Percentiles rank a stretch among this genome's conserved stretches.
phyloP scores from a whole-genome alignment of 1,140 invertebrate genomes.

The Steinernema khuongi region DNA sequence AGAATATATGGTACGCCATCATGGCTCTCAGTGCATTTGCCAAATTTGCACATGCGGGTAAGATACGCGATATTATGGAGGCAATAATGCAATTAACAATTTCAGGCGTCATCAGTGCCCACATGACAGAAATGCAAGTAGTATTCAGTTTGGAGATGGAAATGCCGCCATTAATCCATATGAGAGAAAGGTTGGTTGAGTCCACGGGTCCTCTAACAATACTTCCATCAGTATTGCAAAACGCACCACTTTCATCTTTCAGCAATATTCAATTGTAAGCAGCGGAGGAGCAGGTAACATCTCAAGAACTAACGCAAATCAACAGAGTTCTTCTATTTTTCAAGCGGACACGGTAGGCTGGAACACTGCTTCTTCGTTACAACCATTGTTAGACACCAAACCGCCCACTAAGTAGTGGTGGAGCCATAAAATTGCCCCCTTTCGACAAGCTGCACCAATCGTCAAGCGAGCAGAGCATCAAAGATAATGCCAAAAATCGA shows the following conservation, averaged over 20 bases:
- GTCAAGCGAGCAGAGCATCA: not conserved
- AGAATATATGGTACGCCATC: slow-evolving; percentile 17
- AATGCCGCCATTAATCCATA: slow-evolving; percentile 26
- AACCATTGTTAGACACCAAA: no score
- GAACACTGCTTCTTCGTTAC: no score
- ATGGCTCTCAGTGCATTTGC: slow-evolving; percentile 44
- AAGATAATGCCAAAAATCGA: slow-evolving; percentile 17
- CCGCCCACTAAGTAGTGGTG: not conserved
- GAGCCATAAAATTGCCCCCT: not conserved
- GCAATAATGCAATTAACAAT: not conserved
- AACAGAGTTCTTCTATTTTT: no score
- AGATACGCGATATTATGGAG: not conserved
- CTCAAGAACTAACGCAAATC: not conserved
- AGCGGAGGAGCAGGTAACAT: not conserved
- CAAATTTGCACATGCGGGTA: slow-evolving; percentile 48
- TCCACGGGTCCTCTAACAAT: no score
- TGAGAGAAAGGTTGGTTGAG: slow-evolving; percentile 9
- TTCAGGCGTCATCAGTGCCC: slow-evolving; percentile 42
- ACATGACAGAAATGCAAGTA: slow-evolving; percentile 40
- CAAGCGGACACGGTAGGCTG: no score
- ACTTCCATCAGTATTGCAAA: no score
- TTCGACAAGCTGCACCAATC: not conserved
- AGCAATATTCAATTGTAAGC: no score
- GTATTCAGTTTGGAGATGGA: slow-evolving; percentile 31
- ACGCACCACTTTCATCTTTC: no score